phyloP scores from a whole-genome alignment of 2,113 vertebrate species.

The Himantopus leucocephalus region DNA sequence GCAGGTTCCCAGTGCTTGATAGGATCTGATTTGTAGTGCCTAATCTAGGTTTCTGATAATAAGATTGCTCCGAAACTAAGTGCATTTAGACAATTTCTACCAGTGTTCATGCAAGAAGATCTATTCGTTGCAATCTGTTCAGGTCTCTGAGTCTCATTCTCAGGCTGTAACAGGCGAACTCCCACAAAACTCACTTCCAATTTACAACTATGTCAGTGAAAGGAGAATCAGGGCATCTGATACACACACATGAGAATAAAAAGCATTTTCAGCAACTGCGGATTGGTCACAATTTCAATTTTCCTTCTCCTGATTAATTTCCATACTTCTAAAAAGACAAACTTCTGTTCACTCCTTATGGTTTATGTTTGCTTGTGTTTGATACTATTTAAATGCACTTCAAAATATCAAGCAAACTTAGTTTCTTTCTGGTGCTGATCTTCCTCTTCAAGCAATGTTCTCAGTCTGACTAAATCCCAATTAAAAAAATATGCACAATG shows the following conservation, averaged over 20 bases:
- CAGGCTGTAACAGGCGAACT: conserved; percentile 14
- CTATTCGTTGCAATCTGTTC: conserved; percentile 49
- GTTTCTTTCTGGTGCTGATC: background rate
- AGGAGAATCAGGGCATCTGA: conserved; percentile 45
- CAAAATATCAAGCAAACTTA: background rate
- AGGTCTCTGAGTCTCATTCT: background rate
- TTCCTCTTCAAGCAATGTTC: background rate
- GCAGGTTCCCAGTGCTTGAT: background rate
- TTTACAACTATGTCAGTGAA: conserved; percentile 43
- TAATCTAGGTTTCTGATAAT: background rate
- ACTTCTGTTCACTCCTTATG: conserved; percentile 64
- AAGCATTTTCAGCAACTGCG: conserved; percentile 10
- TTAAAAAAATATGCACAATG: background rate
- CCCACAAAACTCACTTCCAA: conserved; percentile 15
- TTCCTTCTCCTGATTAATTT: conserved; percentile 43
- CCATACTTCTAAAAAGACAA: conserved; percentile 41
- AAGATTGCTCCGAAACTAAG: background rate
- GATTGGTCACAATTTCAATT: conserved; percentile 48
- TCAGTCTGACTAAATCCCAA: background rate
- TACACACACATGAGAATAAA: background rate
- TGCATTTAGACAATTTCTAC: background rate
- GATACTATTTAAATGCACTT: conserved; percentile 5
- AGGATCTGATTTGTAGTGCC: background rate
- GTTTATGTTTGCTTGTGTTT: conserved; percentile 29
- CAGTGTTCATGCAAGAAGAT: background rate